Evolutionary conservation across 2,797 vertebrate species (phyloP), one percentile per base, ranked within the genome.

Genomic region (Chaunax sp.): DNA sequence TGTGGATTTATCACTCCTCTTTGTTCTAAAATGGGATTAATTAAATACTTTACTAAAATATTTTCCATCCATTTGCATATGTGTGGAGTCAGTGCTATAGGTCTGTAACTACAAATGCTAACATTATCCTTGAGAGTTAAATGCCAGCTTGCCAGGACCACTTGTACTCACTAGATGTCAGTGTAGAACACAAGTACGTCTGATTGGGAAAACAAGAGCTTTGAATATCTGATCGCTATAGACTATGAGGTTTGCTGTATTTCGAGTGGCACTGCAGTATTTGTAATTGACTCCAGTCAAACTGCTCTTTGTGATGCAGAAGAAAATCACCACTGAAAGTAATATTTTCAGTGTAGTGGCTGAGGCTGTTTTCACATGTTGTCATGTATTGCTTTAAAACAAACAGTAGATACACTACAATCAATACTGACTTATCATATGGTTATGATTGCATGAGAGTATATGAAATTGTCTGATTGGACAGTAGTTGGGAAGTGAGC

Each of bases 151-250:
- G 49, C 40, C 13, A 18, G 10, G 19, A 51, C 12, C 19, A 56
- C 23, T 33, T 52, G 1, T 43, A 16, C 14, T 66, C 84, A 64
- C 77, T 80, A 69, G 79, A 61, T 78, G 81, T 75, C 80, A 0
- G 49, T 37, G 35, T 14, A 46, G 13, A 13, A 50, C 54, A 52
- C 20, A 4, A 47, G 7, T 7, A 11, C 33, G 19, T 28, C 7
- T 49, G 5, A 9, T 0, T 23, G 4, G 30, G 18, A 20, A 9
- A 56, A 54, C 3, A 28, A 53, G 6, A 8, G 18, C 13, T 11
- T 22, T 25, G 11, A 46, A 54, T 56, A 49, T 35, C 15, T 12
- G 13, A 5, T 38, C 33, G 12, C n/a, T 26, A 30, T 37, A 37
- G 10, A 5, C 19, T 6, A 5, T 40, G 12, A 10, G 26, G 46